Evolutionary conservation across 2,888 invertebrate species (phyloP).

Genomic region (Ecliptopera silaceata): DNA sequence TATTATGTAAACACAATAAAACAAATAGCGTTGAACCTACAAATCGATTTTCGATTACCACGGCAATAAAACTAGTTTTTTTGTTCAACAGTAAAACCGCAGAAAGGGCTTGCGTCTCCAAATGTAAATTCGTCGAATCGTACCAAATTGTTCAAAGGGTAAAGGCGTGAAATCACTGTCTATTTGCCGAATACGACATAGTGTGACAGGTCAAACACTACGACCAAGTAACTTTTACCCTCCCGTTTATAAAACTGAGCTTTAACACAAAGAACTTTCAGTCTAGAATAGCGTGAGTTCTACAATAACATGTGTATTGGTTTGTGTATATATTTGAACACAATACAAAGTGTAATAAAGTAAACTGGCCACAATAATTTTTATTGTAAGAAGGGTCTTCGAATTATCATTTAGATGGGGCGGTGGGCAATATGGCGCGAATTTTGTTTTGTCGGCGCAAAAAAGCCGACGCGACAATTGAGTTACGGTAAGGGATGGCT

Average conservation of each 20-base stretch:
- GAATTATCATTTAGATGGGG: slow-evolving; percentile 83
- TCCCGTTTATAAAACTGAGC: slow-evolving; percentile 21
- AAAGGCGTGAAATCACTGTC: slow-evolving; percentile 62
- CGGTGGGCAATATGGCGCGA: slow-evolving; percentile 74
- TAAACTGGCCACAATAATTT: slow-evolving; percentile 81
- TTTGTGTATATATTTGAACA: slow-evolving; percentile 63
- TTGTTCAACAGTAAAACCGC: slow-evolving; percentile 29
- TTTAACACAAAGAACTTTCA: slow-evolving; percentile 7
- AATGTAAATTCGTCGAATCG: slow-evolving; percentile 59
- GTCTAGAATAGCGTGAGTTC: slow-evolving; percentile 37
- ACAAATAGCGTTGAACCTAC: background rate
- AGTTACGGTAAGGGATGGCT: slow-evolving; percentile 65
- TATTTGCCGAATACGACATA: slow-evolving; percentile 58
- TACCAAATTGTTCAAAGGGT: slow-evolving; percentile 65
- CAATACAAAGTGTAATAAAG: slow-evolving; percentile 81
- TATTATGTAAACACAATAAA: background rate
- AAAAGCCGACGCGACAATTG: slow-evolving; percentile 66
- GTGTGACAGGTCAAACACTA: slow-evolving; percentile 49
- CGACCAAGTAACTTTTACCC: slow-evolving; percentile 24
- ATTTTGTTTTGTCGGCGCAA: slow-evolving; percentile 56
- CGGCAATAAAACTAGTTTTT: slow-evolving; percentile 26
- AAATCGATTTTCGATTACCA: background rate
- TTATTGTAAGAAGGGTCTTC: slow-evolving; percentile 78
- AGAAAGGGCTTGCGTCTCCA: slow-evolving; percentile 41
- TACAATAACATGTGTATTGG: slow-evolving; percentile 37